phyloP scores from a whole-genome alignment of 2,113 vertebrate species.

The Sus scrofa region T2T-Sscrofa CM000827.6:36665501-36666000 shows the following conservation, averaged over 20 bases:
- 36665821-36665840: not conserved
- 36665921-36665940: not conserved
- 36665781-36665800: not conserved
- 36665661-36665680: not conserved
- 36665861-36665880: not conserved
- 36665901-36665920: conserved; percentile 24
- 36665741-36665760: not conserved
- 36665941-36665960: not conserved
- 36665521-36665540: too few relatives aligned
- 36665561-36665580: not conserved
- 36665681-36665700: not conserved
- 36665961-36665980: not conserved
- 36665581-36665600: not conserved
- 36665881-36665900: not conserved
- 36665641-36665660: not conserved
- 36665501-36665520: not conserved
- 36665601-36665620: not conserved
- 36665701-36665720: not conserved
- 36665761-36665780: not conserved
- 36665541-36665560: not conserved
- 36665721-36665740: not conserved
- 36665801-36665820: not conserved
- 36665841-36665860: not conserved
- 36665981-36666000: conserved; percentile 28
- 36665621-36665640: not conserved